These are phyloP conservation scores for Octopus sinensis DNA, from an alignment of 1,140 invertebrate species.

Conservation along the genomic window DNA sequence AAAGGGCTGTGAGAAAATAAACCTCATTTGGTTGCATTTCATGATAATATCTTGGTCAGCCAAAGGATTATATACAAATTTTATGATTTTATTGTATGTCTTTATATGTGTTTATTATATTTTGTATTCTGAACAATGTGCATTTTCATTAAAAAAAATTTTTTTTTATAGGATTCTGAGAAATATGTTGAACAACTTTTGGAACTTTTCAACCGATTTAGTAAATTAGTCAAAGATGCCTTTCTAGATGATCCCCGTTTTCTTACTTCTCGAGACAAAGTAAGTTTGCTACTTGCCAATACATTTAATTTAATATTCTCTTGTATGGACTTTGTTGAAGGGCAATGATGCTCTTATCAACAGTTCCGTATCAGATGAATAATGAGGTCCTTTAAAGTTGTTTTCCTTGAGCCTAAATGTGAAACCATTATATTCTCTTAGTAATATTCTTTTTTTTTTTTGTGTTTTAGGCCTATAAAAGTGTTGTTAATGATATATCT, in stretches of 20 bases:
- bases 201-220: conserved; percentile 89
- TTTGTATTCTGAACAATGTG: not conserved
- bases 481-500: conserved; percentile 96
- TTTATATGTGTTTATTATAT: not conserved
- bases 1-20: too few species aligned
- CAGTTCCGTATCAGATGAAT: too few species aligned
- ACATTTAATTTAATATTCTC: too few species aligned
- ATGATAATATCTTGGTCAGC: too few species aligned
- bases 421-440: not conserved
- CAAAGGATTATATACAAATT: too few species aligned
- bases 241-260: conserved; percentile 97
- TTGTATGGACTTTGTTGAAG: too few species aligned
- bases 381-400: not conserved
- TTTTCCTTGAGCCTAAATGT: not conserved
- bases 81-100: too few species aligned
- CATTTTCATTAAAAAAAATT: conserved; percentile 4
- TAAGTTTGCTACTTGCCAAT: conserved; percentile 25
- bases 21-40: too few species aligned
- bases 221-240: conserved; percentile 86
- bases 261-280: conserved; percentile 93
- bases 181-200: conserved; percentile 97
- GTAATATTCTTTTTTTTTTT: conserved; percentile 17
- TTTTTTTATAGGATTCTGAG: conserved; percentile 78
- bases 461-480: conserved; percentile 76
- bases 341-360: too few species aligned